phyloP scores from a whole-genome alignment of 1,140 invertebrate species.

The Drosophila nigromelanica region DNA sequence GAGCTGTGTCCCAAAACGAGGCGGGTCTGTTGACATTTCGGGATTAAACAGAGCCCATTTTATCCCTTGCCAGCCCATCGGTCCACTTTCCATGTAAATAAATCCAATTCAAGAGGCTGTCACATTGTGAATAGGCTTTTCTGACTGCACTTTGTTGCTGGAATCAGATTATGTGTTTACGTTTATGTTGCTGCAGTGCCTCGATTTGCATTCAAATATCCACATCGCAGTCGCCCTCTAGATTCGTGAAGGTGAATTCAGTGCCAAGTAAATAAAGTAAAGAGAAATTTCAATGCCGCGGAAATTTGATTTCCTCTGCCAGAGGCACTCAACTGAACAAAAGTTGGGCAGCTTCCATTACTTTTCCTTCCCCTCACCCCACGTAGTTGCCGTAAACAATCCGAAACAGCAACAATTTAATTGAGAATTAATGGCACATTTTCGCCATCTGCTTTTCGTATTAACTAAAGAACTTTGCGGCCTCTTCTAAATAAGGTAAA shows the following conservation, averaged over 20 bases:
- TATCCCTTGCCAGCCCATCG: not conserved
- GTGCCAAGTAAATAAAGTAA: slow-evolving; percentile 14
- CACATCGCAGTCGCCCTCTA: not conserved
- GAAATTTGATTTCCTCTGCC: slow-evolving; percentile 27
- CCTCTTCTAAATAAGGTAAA: slow-evolving; percentile 26
- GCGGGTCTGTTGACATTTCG: slow-evolving; percentile 31
- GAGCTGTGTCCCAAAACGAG: slow-evolving; percentile 20
- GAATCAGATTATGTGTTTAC: slow-evolving; percentile 17
- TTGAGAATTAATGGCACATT: slow-evolving; percentile 44
- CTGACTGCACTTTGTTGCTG: slow-evolving; percentile 7
- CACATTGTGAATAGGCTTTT: not conserved
- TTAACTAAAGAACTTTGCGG: slow-evolving; percentile 26
- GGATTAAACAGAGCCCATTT: not conserved
- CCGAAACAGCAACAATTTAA: slow-evolving; percentile 36
- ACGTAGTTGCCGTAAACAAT: slow-evolving; percentile 28
- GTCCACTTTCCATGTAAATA: not conserved
- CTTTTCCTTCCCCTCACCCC: too few species aligned
- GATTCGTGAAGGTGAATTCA: slow-evolving; percentile 20
- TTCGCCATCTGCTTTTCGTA: slow-evolving; percentile 37
- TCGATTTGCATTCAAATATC: slow-evolving; percentile 16
- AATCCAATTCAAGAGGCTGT: not conserved
- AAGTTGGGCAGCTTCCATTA: slow-evolving; percentile 13
- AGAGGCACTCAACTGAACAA: slow-evolving; percentile 14
- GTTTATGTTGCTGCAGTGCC: slow-evolving; percentile 3
- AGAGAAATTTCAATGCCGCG: slow-evolving; percentile 20